A percentile compares a stretch with the other conserved stretches of the same genome.
These are phyloP conservation scores for Hydractinia echinata DNA, from an alignment of 30 jellyfish, hydroid and myxozoan genomes.

Conservation along the genomic window DNA sequence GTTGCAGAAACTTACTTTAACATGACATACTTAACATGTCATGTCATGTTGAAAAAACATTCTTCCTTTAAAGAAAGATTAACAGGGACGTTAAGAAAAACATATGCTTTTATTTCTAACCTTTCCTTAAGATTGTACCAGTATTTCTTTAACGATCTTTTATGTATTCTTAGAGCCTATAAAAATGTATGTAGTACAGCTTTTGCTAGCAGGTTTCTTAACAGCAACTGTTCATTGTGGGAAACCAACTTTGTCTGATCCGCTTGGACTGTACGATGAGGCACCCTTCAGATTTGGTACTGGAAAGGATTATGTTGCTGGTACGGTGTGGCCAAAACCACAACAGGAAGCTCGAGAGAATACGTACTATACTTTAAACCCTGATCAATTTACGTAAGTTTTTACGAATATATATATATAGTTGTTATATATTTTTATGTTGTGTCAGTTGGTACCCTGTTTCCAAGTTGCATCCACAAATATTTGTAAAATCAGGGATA, in stretches of 20 bases:
- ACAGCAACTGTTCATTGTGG: conserved; percentile 31
- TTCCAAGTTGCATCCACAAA: no score
- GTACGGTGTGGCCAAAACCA: conserved; percentile 89
- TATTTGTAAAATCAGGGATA: no score
- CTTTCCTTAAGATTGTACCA: no score
- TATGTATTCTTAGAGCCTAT: not conserved
- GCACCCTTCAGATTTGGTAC: conserved; percentile 29
- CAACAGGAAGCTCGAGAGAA: conserved; percentile 47
- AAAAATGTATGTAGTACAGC: not conserved
- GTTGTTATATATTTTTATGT: not conserved
- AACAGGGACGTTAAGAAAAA: no score
- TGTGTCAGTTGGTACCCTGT: not conserved
- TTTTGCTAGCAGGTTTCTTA: not conserved
- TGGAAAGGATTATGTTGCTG: conserved; percentile 69
- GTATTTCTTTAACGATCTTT: no score
- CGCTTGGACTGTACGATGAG: conserved; percentile 57
- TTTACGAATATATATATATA: not conserved
- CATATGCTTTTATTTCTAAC: no score
- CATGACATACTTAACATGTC: no score
- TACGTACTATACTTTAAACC: conserved; percentile 57
- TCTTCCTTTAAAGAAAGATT: no score
- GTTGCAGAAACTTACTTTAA: no score
- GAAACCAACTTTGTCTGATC: conserved; percentile 71
- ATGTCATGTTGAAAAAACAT: no score
- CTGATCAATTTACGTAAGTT: conserved; percentile 43